Percentiles rank a stretch among this genome's conserved stretches.
These are phyloP conservation scores for Myotis brandtii DNA, from an alignment of 2,113 vertebrate species.

Conservation along the genomic window DNA sequence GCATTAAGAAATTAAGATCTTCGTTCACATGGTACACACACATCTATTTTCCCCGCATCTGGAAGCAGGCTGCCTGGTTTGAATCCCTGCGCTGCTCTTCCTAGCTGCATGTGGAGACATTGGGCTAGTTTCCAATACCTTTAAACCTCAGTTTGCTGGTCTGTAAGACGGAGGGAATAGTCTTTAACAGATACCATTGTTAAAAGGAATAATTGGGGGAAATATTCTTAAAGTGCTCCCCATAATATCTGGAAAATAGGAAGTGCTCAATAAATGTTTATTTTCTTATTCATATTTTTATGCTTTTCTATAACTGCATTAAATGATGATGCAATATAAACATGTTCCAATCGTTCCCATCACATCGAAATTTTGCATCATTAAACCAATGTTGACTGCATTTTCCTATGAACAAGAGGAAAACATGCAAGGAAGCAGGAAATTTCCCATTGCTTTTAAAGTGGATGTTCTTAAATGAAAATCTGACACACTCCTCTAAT, in stretches of 20 bases:
- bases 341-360: neutral
- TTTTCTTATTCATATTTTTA: neutral
- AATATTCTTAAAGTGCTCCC: neutral
- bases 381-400: neutral
- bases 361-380: neutral
- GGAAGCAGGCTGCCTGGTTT: neutral
- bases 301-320: neutral
- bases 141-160: neutral
- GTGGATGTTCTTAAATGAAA: neutral
- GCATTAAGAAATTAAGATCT: conserved; percentile 51
- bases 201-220: neutral
- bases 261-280: neutral
- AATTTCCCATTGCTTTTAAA: neutral
- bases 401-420: neutral
- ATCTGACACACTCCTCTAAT: neutral
- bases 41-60: neutral
- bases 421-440: neutral
- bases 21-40: neutral
- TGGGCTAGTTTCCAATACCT: neutral
- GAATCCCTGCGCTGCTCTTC: neutral
- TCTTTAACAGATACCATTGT: neutral
- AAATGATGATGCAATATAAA: neutral
- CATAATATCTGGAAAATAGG: neutral
- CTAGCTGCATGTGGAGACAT: neutral
- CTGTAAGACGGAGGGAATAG: neutral